Evolutionary conservation across 2,113 vertebrate genomes (phyloP).

Genomic region (Girardinichthys multiradiatus): DNA sequence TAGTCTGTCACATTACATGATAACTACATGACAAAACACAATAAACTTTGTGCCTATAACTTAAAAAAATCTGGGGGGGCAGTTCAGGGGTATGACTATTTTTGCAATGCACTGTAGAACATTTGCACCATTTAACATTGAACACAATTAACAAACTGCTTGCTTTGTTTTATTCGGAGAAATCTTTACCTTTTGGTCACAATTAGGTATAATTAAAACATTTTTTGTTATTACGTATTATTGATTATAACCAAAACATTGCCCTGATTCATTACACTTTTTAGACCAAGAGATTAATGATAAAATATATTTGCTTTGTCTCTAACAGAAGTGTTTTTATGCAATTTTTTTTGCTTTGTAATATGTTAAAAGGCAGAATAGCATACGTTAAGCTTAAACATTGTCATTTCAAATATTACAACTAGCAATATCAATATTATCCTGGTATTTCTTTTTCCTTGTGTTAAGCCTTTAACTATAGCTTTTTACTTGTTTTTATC

Average conservation of each 20-base stretch:
- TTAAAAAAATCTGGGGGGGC: no score
- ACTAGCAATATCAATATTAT: slow-evolving; percentile 1
- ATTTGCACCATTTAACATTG: neutral
- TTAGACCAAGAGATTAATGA: no score
- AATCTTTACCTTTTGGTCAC: neutral
- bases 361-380: no score
- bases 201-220: neutral
- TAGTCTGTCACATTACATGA: no score
- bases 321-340: no score
- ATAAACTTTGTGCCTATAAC: no score
- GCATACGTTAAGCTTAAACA: no score
- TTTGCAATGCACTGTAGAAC: no score
- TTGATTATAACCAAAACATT: neutral
- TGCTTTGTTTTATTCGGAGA: neutral
- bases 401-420: neutral
- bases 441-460: slow-evolving; percentile 14
- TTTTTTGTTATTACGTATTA: neutral
- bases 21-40: no score
- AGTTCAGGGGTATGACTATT: neutral
- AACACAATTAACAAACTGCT: neutral
- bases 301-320: no score
- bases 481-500: slow-evolving; percentile 51
- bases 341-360: no score
- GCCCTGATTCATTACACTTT: no score
- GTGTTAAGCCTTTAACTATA: slow-evolving; percentile 34